These are phyloP conservation scores for Microtus pennsylvanicus DNA, from an alignment of 2,113 vertebrate genomes.

Conservation along the genomic window DNA sequence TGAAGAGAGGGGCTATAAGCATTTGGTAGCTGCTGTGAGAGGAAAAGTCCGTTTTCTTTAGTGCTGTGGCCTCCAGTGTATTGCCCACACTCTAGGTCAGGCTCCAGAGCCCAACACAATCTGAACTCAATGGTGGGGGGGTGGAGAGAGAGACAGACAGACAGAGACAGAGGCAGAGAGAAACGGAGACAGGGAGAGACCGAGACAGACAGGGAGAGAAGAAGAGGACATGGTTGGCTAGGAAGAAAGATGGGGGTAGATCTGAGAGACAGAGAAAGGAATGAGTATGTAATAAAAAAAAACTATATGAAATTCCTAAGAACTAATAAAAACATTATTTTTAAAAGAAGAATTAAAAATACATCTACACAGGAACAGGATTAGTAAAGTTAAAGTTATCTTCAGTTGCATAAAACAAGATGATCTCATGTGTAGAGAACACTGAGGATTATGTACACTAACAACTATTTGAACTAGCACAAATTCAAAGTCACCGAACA, in stretches of 20 bases:
- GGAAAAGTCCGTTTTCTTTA: neutral
- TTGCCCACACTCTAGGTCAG: neutral
- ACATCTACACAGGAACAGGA: neutral
- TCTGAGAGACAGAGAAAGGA: neutral
- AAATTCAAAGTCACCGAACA: neutral
- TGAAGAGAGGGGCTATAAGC: neutral
- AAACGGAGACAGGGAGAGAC: too few species aligned
- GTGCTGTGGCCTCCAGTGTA: neutral
- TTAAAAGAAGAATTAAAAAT: constrained; percentile 1
- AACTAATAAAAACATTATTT: neutral
- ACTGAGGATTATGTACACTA: neutral
- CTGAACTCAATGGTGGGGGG: neutral
- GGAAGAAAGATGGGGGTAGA: neutral
- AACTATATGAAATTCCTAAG: neutral
- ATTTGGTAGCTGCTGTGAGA: neutral
- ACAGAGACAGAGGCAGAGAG: too few species aligned
- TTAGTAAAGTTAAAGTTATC: constrained; percentile 1
- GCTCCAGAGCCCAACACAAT: neutral
- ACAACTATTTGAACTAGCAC: constrained; percentile 3
- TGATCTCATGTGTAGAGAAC: neutral
- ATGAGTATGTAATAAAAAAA: neutral
- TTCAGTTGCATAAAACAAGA: constrained; percentile 4
- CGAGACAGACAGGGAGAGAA: too few species aligned
- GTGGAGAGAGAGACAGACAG: neutral
- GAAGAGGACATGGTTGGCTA: neutral